These are phyloP conservation scores for Crocuta crocuta DNA, from an alignment of 2,113 vertebrate species.

Conservation along the genomic window DNA sequence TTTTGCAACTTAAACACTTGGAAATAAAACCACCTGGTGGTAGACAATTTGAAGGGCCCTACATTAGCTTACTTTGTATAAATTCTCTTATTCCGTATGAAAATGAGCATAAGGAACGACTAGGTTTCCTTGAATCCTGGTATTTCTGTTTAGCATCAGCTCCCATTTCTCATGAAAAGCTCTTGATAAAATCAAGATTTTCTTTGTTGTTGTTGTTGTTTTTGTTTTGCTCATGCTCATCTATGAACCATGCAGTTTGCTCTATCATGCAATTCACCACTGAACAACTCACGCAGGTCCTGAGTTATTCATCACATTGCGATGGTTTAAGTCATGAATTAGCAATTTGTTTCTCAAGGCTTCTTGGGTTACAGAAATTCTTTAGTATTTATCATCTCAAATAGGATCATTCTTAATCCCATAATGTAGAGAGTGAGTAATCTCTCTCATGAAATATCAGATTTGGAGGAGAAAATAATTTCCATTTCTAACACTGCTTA, in stretches of 20 bases:
- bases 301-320: slow-evolving; percentile 5
- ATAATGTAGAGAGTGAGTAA: slow-evolving; percentile 63
- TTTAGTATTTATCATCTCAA: slow-evolving; percentile 71
- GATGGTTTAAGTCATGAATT: slow-evolving; percentile 62
- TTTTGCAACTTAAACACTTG: neutral
- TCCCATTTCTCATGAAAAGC: neutral
- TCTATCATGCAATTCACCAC: neutral
- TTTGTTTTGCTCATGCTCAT: neutral
- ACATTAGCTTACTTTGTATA: neutral
- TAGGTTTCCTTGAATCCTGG: neutral
- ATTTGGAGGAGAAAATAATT: slow-evolving; percentile 71
- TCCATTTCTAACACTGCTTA: slow-evolving; percentile 64
- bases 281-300: neutral
- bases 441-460: slow-evolving; percentile 68
- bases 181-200: neutral
- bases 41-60: neutral
- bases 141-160: neutral
- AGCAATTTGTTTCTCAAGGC: slow-evolving; percentile 72
- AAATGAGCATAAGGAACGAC: neutral
- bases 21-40: neutral
- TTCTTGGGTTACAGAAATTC: slow-evolving; percentile 58
- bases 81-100: neutral
- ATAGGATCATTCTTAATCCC: slow-evolving; percentile 76
- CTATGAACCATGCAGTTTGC: neutral
- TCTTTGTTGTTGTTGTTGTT: neutral